phyloP scores from a whole-genome alignment of 2,113 vertebrate genomes.

The Choloepus hoffmanni region DNA sequence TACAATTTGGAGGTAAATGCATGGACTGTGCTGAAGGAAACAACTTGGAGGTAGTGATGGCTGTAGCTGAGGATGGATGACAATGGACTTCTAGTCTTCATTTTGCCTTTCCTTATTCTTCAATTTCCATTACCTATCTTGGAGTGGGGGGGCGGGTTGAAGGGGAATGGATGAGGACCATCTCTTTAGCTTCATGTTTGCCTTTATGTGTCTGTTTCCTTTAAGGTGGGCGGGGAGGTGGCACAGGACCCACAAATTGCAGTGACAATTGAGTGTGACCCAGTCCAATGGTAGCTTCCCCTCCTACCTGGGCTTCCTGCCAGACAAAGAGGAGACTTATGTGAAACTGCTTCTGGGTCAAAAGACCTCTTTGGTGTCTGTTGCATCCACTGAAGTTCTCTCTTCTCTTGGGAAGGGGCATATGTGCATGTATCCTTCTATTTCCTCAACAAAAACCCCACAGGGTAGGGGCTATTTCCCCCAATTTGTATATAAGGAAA shows the following conservation, averaged over 20 bases:
- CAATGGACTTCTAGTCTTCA: background rate
- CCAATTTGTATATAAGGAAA: background rate
- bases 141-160: background rate
- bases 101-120: background rate
- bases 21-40: background rate
- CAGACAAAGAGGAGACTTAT: background rate
- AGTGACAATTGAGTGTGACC: fast-evolving
- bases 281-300: background rate
- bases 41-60: background rate
- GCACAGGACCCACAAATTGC: background rate
- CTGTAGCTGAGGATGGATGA: background rate
- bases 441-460: background rate
- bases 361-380: background rate
- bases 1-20: background rate
- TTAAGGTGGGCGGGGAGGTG: background rate
- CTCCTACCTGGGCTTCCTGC: background rate
- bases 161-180: background rate
- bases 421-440: background rate
- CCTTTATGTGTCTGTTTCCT: background rate
- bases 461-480: background rate
- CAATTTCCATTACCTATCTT: background rate
- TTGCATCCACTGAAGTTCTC: too few species aligned
- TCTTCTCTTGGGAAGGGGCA: background rate
- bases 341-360: background rate
- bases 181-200: background rate